Evolutionary conservation across 64 coral and sea anemone species (phyloP).

Genomic region (Actinia tenebrosa): DNA sequence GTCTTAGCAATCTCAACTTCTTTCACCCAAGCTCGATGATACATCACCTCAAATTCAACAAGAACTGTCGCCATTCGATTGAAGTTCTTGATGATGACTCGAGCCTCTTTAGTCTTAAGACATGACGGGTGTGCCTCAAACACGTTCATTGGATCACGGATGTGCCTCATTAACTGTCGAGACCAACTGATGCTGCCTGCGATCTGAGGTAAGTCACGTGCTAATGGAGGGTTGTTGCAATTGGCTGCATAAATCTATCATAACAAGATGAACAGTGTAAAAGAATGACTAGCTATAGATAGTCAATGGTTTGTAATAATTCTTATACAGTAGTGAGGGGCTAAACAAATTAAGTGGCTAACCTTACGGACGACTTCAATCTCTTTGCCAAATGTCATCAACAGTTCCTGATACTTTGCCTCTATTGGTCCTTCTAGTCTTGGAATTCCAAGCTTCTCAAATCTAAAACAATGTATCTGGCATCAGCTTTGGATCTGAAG

Average conservation of each 20-base stretch:
- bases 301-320: neutral
- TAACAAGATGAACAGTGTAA: neutral
- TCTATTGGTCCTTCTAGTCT: slow-evolving; percentile 66
- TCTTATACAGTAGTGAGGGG: neutral
- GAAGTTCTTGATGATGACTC: slow-evolving; percentile 64
- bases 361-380: slow-evolving; percentile 83
- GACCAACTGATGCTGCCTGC: slow-evolving; percentile 78
- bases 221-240: slow-evolving; percentile 63
- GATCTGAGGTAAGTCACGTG: slow-evolving; percentile 74
- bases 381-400: slow-evolving; percentile 74
- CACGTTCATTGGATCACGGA: slow-evolving; percentile 76
- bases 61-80: slow-evolving; percentile 68
- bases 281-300: neutral
- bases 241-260: slow-evolving; percentile 61
- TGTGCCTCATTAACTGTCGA: slow-evolving; percentile 79
- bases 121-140: slow-evolving; percentile 71
- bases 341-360: neutral
- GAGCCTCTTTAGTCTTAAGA: slow-evolving; percentile 54
- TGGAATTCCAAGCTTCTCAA: slow-evolving; percentile 82
- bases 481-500: neutral
- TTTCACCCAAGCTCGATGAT: slow-evolving; percentile 74
- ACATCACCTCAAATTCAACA: slow-evolving; percentile 75
- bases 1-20: slow-evolving; percentile 74
- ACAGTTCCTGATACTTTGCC: slow-evolving; percentile 43
- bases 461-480: slow-evolving; percentile 28